A percentile compares a stretch with the other conserved stretches of the same genome.
These are phyloP conservation scores for Cinara cedri DNA, from an alignment of 2,888 invertebrate genomes.

Conservation along the genomic window DNA sequence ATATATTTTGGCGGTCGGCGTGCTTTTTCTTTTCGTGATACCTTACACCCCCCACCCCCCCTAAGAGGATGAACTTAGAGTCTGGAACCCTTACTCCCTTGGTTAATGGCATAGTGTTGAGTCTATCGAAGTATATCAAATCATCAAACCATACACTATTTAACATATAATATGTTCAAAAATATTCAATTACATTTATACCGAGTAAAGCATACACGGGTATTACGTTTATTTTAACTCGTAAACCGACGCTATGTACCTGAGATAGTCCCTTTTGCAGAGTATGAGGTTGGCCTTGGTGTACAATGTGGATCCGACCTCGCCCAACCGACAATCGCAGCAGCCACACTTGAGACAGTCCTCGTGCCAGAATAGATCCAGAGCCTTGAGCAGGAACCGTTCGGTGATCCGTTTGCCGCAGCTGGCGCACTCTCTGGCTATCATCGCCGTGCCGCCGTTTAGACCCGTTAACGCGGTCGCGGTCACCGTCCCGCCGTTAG, in stretches of 20 bases:
- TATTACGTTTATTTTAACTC: too few relatives aligned
- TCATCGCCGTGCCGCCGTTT: slow-evolving; percentile 48
- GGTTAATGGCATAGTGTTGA: too few relatives aligned
- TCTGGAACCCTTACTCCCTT: too few relatives aligned
- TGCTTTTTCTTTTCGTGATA: too few relatives aligned
- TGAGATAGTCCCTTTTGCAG: slow-evolving; percentile 94
- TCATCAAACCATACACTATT: too few relatives aligned
- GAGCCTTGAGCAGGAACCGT: slow-evolving; percentile 83
- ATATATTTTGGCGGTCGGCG: too few relatives aligned
- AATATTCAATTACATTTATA: too few relatives aligned
- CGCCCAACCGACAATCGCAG: slow-evolving; percentile 94
- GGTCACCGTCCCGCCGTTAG: slow-evolving; percentile 48
- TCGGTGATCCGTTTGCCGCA: slow-evolving; percentile 87
- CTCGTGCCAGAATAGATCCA: slow-evolving; percentile 96
- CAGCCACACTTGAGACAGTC: slow-evolving; percentile 97
- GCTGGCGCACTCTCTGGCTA: slow-evolving; percentile 74
- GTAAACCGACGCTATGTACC: slow-evolving; percentile 65
- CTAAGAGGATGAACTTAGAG: too few relatives aligned
- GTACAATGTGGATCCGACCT: slow-evolving; percentile 94
- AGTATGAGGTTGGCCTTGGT: slow-evolving; percentile 94
- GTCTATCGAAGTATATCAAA: too few relatives aligned
- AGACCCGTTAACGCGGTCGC: slow-evolving; percentile 44
- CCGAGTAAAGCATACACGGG: background rate
- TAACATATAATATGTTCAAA: too few relatives aligned
- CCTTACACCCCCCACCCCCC: too few relatives aligned